Percentiles rank a stretch among this genome's conserved stretches.
Conservation (phyloP, 1,140 invertebrate genomes). For the Scaptomyza montana region DNA sequence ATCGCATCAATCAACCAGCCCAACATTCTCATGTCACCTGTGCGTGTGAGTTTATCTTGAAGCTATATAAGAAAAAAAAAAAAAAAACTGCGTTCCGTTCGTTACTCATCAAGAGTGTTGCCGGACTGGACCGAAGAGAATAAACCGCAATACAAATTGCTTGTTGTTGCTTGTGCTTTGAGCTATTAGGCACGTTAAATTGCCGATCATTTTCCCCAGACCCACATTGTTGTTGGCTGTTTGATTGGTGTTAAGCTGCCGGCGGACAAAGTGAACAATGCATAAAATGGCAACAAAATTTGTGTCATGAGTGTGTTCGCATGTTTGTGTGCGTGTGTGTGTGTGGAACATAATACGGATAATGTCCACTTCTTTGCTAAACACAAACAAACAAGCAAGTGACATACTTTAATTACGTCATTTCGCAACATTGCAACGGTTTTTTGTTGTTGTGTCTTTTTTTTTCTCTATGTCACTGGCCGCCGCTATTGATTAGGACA, state of each 20-base stretch:
- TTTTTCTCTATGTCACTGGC: constrained; percentile 59
- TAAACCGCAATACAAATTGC: constrained; percentile 51
- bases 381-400: constrained; percentile 37
- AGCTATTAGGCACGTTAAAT: constrained; percentile 53
- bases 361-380: constrained; percentile 55
- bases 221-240: constrained; percentile 40
- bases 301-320: constrained; percentile 49
- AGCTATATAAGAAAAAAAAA: neutral
- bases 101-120: constrained; percentile 42
- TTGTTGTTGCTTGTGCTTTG: constrained; percentile 15
- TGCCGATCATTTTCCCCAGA: constrained; percentile 50
- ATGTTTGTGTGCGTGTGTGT: constrained; percentile 14
- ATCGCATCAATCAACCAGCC: constrained; percentile 38
- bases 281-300: constrained; percentile 57
- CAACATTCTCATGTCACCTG: constrained; percentile 3
- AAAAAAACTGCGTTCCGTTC: constrained; percentile 39
- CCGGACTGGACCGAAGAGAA: constrained; percentile 26
- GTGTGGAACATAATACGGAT: constrained; percentile 43
- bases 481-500: constrained; percentile 71
- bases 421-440: constrained; percentile 56
- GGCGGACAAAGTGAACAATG: constrained; percentile 26
- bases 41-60: constrained; percentile 32
- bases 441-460: constrained; percentile 27
- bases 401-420: constrained; percentile 77
- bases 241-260: constrained; percentile 72